Conservation (phyloP, 2,888 invertebrate species). For the Pristionchus maxplancki region DNA sequence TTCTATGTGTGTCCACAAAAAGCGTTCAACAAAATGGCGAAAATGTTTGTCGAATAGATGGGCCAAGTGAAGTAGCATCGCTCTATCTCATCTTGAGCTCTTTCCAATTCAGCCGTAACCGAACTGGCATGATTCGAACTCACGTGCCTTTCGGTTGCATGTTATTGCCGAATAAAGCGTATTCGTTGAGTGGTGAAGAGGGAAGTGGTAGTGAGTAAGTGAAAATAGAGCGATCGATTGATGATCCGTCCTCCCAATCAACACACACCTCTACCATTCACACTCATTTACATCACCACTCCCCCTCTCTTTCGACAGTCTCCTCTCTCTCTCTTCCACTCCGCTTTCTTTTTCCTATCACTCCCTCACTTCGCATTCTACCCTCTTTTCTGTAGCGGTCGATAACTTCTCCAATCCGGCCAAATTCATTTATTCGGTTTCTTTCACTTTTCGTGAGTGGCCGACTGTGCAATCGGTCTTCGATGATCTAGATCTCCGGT, state of each 20-base stretch:
- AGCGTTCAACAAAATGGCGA: background rate
- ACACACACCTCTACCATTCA: constrained; percentile 33
- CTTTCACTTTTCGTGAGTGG: background rate
- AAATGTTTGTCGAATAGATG: constrained; percentile 27
- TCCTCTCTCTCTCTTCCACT: background rate
- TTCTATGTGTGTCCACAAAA: constrained; percentile 8
- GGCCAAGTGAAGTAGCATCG: constrained; percentile 15
- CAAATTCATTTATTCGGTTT: background rate
- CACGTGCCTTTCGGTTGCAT: constrained; percentile 34
- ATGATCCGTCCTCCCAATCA: constrained; percentile 28
- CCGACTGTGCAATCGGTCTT: background rate
- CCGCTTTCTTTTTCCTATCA: constrained; percentile 30
- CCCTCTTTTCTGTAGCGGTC: constrained; percentile 30
- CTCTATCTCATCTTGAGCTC: constrained; percentile 23
- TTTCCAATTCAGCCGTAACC: background rate
- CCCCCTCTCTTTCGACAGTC: background rate
- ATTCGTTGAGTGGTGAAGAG: constrained; percentile 26
- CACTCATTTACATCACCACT: constrained; percentile 25
- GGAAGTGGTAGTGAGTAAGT: constrained; percentile 20
- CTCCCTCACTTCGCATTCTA: constrained; percentile 1
- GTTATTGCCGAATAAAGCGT: constrained; percentile 41
- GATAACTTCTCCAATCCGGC: background rate
- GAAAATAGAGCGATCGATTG: constrained; percentile 24
- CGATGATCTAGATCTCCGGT: background rate
- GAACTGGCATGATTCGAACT: constrained; percentile 24